Percentiles rank a stretch among this genome's conserved stretches.
Evolutionary conservation across 2,888 invertebrate species (phyloP).

Genomic region (Caradrina kadenii): DNA sequence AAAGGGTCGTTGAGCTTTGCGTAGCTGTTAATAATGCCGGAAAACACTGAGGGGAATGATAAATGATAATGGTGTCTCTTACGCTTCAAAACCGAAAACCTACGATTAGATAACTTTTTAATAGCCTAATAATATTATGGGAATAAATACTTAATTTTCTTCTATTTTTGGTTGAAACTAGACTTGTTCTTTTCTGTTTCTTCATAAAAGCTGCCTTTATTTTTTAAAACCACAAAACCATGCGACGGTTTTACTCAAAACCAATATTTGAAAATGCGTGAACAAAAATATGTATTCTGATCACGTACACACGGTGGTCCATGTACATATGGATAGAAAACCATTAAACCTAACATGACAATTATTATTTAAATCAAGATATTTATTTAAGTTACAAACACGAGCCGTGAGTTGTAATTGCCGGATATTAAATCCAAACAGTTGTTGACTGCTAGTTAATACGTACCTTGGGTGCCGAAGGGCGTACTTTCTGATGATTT

Average conservation of each 20-base stretch:
- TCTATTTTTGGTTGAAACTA: too few relatives aligned
- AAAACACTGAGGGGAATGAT: background rate
- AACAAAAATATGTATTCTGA: slow-evolving; percentile 13
- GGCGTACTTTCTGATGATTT: slow-evolving; percentile 85
- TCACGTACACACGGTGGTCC: slow-evolving; percentile 11
- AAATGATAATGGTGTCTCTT: background rate
- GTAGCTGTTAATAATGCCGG: background rate
- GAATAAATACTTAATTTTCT: too few relatives aligned
- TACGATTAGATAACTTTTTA: too few relatives aligned
- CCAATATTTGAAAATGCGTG: background rate
- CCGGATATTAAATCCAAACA: slow-evolving; percentile 56
- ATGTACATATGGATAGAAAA: slow-evolving; percentile 17
- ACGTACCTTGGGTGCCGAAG: slow-evolving; percentile 86
- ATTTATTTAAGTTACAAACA: slow-evolving; percentile 59
- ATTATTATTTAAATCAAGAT: slow-evolving; percentile 53
- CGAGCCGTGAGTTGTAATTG: slow-evolving; percentile 56
- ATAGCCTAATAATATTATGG: too few relatives aligned
- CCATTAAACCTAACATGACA: slow-evolving; percentile 33
- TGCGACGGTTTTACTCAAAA: too few relatives aligned
- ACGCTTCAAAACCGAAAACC: too few relatives aligned
- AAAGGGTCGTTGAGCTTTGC: background rate
- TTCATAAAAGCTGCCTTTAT: background rate
- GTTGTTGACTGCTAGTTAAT: slow-evolving; percentile 50
- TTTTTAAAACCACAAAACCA: background rate
- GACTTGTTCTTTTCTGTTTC: too few relatives aligned